These are phyloP conservation scores for Alethe diademata DNA, from an alignment of 2,113 vertebrate species.

Conservation along the genomic window DNA sequence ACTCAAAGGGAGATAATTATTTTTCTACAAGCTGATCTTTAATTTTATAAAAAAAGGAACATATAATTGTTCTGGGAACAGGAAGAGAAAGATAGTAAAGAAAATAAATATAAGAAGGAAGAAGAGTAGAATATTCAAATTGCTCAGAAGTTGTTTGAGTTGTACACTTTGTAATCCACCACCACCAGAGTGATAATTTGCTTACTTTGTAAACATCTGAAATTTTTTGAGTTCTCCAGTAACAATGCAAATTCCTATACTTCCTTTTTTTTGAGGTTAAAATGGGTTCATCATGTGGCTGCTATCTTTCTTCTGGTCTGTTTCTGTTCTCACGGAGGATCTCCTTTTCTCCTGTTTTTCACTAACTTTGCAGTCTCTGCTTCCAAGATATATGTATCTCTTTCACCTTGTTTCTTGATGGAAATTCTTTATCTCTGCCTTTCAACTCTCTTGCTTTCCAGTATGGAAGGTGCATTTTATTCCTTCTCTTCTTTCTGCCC, in stretches of 20 bases:
- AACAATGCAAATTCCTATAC: not conserved
- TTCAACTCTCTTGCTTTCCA: constrained; percentile 4
- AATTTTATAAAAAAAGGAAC: not conserved
- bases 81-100: not conserved
- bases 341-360: not conserved
- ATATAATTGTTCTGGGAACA: not conserved
- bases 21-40: not conserved
- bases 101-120: not conserved
- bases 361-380: not conserved
- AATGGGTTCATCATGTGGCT: not conserved
- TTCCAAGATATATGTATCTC: not conserved
- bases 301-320: not conserved
- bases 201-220: not conserved
- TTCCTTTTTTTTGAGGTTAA: not conserved
- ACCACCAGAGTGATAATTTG: not conserved
- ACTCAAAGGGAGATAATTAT: not conserved
- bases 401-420: constrained; percentile 20
- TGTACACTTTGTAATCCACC: not conserved
- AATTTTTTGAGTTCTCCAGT: not conserved
- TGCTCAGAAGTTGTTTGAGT: not conserved
- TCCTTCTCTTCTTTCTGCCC: not conserved
- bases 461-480: not conserved
- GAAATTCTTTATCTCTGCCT: not conserved
- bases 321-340: not conserved
- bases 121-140: not conserved